Percentiles rank a stretch among this genome's conserved stretches.
Evolutionary conservation across 2,113 vertebrate species (phyloP).

Genomic region (Cathartes aura): DNA sequence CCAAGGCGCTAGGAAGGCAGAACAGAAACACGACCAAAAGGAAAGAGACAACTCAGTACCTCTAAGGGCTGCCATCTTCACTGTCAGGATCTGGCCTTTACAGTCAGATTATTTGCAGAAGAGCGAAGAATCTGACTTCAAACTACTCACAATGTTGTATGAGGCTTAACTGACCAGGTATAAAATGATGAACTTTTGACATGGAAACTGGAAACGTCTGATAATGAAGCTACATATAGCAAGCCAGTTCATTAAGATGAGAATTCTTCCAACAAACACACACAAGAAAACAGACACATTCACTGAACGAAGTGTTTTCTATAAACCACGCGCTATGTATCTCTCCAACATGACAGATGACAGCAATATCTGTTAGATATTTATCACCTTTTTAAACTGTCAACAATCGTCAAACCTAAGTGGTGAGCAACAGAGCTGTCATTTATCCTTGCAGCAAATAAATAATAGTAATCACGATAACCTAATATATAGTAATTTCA

Average conservation of each 20-base stretch:
- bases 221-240: neutral
- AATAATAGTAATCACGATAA: neutral
- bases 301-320: neutral
- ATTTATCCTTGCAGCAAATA: neutral
- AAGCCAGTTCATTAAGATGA: neutral
- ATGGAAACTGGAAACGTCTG: neutral
- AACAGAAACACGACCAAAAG: neutral
- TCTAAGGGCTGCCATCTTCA: neutral
- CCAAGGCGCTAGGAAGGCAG: neutral
- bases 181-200: neutral
- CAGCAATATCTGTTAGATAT: neutral
- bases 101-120: neutral
- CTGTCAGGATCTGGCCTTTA: neutral
- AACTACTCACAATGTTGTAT: accelerated
- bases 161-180: neutral
- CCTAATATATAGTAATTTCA: neutral
- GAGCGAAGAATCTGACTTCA: neutral
- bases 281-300: neutral
- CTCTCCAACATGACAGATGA: neutral
- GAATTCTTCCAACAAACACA: neutral
- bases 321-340: neutral
- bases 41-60: neutral
- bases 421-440: neutral
- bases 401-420: neutral
- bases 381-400: neutral